phyloP scores from a whole-genome alignment of 2,888 invertebrate species.

The Hypolimnas misippus region DNA sequence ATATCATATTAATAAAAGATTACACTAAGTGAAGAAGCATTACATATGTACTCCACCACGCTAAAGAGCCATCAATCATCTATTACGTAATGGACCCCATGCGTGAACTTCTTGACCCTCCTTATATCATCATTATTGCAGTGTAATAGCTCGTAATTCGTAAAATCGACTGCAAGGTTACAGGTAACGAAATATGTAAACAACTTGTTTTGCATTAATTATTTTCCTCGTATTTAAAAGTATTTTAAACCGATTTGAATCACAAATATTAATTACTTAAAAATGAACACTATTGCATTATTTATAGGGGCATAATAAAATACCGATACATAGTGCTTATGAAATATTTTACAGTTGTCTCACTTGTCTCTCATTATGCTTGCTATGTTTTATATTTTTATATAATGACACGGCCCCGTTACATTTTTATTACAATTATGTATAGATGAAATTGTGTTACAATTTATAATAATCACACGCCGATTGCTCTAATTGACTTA shows the following conservation, averaged over 20 bases:
- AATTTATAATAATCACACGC: not conserved
- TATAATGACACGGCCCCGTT: no score
- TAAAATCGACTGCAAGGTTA: constrained; percentile 27
- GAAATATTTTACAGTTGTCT: no score
- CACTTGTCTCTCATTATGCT: no score
- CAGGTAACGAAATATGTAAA: constrained; percentile 15
- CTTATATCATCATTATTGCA: constrained; percentile 26
- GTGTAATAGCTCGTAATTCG: constrained; percentile 8
- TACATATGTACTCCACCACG: not conserved
- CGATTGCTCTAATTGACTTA: no score
- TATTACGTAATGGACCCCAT: constrained; percentile 24
- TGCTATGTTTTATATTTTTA: no score
- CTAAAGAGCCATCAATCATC: constrained; percentile 3
- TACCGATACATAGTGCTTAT: no score
- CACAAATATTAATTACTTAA: no score
- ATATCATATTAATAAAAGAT: not conserved
- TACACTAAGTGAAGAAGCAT: not conserved
- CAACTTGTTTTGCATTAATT: constrained; percentile 7
- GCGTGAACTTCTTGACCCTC: constrained; percentile 34
- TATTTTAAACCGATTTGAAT: no score
- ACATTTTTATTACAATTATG: no score
- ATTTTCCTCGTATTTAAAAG: not conserved
- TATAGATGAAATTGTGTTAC: no score
- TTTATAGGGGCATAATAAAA: no score
- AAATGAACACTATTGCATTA: no score